Conservation (phyloP, 2,888 invertebrate species). For the Gymnoscelis rufifasciata region DNA sequence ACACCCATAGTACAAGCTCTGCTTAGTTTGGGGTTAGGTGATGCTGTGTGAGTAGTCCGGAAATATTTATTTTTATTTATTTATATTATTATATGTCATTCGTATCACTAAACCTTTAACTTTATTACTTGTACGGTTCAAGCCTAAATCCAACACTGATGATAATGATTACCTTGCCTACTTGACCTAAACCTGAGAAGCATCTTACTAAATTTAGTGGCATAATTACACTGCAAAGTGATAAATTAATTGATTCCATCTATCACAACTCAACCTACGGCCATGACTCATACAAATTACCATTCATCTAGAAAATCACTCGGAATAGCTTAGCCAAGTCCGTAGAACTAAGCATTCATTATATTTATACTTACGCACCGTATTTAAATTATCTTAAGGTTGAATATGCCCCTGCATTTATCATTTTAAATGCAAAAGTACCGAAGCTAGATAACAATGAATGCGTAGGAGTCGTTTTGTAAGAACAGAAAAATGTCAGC, state of each 20-base stretch:
- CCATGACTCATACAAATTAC: constrained; percentile 22
- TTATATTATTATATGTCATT: too few species aligned
- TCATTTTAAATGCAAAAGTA: background rate
- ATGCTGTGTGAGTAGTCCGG: too few species aligned
- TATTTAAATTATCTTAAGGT: background rate
- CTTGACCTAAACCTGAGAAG: constrained; percentile 2
- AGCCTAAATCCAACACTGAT: too few species aligned
- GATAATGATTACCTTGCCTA: too few species aligned
- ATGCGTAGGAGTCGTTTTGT: constrained; percentile 54
- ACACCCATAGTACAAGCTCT: too few species aligned
- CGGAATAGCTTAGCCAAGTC: constrained; percentile 31
- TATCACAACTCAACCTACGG: constrained; percentile 38
- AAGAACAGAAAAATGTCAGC: constrained; percentile 56
- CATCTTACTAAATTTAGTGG: constrained; percentile 27
- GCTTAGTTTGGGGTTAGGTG: too few species aligned
- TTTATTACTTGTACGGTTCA: too few species aligned
- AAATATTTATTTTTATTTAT: too few species aligned
- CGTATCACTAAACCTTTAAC: too few species aligned
- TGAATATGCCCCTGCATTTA: constrained; percentile 7
- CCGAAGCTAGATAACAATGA: constrained; percentile 50
- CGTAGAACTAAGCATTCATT: constrained; percentile 11
- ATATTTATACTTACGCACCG: background rate
- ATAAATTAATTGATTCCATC: constrained; percentile 54
- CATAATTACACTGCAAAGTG: constrained; percentile 46
- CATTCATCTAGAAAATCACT: constrained; percentile 44